Evolutionary conservation across 2,113 vertebrate species (phyloP).

Genomic region (Heterocephalus glaber): DNA sequence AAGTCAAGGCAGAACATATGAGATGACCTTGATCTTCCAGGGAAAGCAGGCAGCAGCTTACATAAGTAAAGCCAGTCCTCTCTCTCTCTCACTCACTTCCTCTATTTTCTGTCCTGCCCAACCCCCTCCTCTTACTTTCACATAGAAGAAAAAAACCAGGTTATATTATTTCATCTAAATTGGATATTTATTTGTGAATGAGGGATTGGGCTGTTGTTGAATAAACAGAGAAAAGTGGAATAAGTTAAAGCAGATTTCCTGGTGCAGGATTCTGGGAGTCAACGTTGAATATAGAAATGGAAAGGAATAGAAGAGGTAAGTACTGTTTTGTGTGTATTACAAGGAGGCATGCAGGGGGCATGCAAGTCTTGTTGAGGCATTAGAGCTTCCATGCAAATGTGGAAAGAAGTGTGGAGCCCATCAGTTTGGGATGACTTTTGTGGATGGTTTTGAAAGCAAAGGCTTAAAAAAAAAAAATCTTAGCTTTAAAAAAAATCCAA

Average conservation of each 20-base stretch:
- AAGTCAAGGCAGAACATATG: slow-evolving; percentile 44
- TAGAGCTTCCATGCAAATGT: background rate
- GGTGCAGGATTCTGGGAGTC: slow-evolving; percentile 21
- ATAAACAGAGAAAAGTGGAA: background rate
- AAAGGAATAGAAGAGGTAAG: slow-evolving; percentile 51
- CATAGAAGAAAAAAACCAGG: background rate
- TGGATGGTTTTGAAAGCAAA: background rate
- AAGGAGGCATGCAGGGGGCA: background rate
- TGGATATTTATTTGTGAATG: background rate
- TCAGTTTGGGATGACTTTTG: background rate
- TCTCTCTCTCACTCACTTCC: background rate
- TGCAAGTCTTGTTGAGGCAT: background rate
- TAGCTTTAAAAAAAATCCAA: background rate
- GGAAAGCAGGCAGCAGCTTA: background rate
- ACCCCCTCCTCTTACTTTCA: background rate
- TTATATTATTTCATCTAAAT: background rate
- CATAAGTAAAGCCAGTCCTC: background rate
- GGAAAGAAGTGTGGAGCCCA: background rate
- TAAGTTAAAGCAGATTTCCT: background rate
- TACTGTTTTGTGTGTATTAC: slow-evolving; percentile 20
- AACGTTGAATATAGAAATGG: background rate
- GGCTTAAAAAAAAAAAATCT: background rate
- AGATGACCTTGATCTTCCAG: slow-evolving; percentile 67
- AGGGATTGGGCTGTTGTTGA: background rate
- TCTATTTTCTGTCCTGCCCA: background rate